Conservation (phyloP, 2,888 invertebrate species). For the Rhingia rostrata region DNA sequence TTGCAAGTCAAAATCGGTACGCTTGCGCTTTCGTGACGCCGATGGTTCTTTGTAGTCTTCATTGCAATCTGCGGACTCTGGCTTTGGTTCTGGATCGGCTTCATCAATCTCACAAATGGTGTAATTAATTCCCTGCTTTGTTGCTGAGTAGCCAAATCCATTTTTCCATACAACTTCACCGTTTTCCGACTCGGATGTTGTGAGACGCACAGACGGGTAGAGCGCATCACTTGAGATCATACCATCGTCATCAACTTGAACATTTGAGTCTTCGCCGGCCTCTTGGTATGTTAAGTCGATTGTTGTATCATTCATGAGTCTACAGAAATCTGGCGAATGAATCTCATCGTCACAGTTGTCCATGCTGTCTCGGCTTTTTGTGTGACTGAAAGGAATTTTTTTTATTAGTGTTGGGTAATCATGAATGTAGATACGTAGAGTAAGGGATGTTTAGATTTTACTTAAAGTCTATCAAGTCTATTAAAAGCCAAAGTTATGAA, state of each 20-base stretch:
- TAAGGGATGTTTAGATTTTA: no score
- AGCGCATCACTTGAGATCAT: conserved; percentile 43
- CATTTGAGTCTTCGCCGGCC: conserved; percentile 15
- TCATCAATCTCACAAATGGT: conserved; percentile 38
- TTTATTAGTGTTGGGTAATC: background rate
- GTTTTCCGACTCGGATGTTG: conserved; percentile 33
- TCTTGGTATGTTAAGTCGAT: conserved; percentile 63
- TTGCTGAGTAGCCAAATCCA: conserved; percentile 26
- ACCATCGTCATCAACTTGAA: conserved; percentile 44
- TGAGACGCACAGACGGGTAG: conserved; percentile 60
- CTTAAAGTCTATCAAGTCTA: no score
- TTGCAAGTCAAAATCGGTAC: conserved; percentile 33
- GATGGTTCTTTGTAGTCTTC: background rate
- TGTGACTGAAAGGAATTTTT: conserved; percentile 1
- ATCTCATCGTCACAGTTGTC: conserved; percentile 8
- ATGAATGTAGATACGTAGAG: no score
- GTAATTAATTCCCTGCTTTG: conserved; percentile 11
- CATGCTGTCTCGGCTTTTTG: background rate
- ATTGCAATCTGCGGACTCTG: background rate
- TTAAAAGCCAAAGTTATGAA: no score
- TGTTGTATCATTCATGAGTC: conserved; percentile 50
- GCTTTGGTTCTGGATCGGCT: background rate
- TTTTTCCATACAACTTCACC: conserved; percentile 60
- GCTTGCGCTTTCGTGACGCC: conserved; percentile 22
- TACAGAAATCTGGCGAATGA: conserved; percentile 58